Evolutionary conservation across 2,888 invertebrate genomes (phyloP).

Genomic region (Microctonus hyperodae): DNA sequence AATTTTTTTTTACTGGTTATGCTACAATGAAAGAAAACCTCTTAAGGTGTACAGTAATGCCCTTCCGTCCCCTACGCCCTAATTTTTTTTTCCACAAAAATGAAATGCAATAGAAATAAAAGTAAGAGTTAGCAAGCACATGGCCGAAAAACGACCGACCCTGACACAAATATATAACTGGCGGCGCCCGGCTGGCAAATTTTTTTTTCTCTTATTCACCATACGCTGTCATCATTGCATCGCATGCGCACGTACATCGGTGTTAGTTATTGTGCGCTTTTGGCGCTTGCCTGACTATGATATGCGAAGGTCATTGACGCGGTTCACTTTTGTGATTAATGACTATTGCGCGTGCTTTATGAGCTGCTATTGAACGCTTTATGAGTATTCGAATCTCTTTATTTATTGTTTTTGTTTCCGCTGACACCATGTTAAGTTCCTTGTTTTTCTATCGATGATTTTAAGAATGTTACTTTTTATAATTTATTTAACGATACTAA

Average conservation of each 20-base stretch:
- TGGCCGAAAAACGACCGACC: constrained; percentile 32
- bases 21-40: too few species aligned
- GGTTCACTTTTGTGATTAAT: constrained; percentile 61
- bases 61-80: too few species aligned
- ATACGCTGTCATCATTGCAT: constrained; percentile 26
- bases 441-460: background rate
- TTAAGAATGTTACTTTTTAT: too few species aligned
- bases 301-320: constrained; percentile 60
- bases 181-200: constrained; percentile 25
- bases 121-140: background rate
- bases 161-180: constrained; percentile 32
- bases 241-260: constrained; percentile 25
- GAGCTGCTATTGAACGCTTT: constrained; percentile 13
- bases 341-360: constrained; percentile 41
- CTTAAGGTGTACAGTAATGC: too few species aligned
- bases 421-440: background rate
- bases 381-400: constrained; percentile 6
- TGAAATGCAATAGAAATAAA: background rate
- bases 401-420: background rate
- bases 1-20: too few species aligned
- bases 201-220: constrained; percentile 25
- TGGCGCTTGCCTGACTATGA: constrained; percentile 46
- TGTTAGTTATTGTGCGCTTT: constrained; percentile 47
- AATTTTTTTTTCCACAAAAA: background rate
- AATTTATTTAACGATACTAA: too few species aligned